Percentiles rank a stretch among this genome's conserved stretches.
phyloP scores from a whole-genome alignment of 1,140 invertebrate genomes.

The Zaprionus vittiger region DNA sequence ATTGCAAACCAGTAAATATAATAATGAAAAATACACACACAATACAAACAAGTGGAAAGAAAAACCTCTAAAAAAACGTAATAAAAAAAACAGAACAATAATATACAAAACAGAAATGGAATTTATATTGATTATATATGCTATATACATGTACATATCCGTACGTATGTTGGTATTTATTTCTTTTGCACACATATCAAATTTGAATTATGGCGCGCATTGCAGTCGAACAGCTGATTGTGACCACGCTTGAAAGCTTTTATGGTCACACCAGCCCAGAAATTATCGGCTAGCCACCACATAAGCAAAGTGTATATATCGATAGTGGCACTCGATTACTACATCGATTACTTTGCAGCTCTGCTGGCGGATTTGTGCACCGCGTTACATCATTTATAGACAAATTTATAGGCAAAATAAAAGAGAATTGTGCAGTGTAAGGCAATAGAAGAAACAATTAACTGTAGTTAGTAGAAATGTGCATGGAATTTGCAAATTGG shows the following conservation, averaged over 20 bases:
- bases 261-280: not conserved
- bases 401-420: constrained; percentile 49
- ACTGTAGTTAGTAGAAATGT: constrained; percentile 33
- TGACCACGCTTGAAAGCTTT: not conserved
- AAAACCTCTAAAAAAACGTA: constrained; percentile 62
- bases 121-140: not conserved
- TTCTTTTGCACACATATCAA: not conserved
- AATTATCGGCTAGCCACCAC: constrained; percentile 32
- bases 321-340: constrained; percentile 4
- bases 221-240: not conserved
- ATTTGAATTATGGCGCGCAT: constrained; percentile 22
- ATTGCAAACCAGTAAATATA: constrained; percentile 77
- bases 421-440: constrained; percentile 28
- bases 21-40: constrained; percentile 71
- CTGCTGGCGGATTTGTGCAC: constrained; percentile 37
- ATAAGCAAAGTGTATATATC: not conserved
- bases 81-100: constrained; percentile 80
- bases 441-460: constrained; percentile 22
- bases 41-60: constrained; percentile 75
- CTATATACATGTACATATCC: not conserved
- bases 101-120: constrained; percentile 34
- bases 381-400: constrained; percentile 62
- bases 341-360: constrained; percentile 1
- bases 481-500: constrained; percentile 31
- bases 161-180: not conserved